Conservation (phyloP, 2,113 vertebrate species). For the Phoxinus phoxinus region DNA sequence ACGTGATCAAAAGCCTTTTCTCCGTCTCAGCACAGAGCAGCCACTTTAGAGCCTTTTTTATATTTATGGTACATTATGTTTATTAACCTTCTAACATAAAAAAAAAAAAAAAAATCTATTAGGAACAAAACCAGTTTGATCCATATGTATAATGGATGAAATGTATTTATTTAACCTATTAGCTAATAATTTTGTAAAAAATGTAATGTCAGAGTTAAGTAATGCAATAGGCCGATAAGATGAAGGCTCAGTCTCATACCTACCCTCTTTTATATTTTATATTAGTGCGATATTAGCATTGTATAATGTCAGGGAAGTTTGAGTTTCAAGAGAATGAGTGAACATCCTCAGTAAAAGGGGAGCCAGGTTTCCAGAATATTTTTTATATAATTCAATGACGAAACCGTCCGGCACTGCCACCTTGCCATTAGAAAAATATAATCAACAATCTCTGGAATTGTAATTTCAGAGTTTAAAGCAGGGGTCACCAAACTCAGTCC, state of each 20-base stretch:
- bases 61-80: no score
- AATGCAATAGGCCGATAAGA: slow-evolving; percentile 34
- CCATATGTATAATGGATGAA: neutral
- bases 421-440: slow-evolving; percentile 43
- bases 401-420: slow-evolving; percentile 25
- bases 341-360: no score
- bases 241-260: slow-evolving; percentile 28
- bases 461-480: slow-evolving; percentile 35
- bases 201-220: slow-evolving; percentile 1
- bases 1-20: no score
- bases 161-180: neutral
- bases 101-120: slow-evolving; percentile 7
- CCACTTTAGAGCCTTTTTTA: no score
- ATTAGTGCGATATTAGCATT: slow-evolving; percentile 23
- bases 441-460: slow-evolving; percentile 20
- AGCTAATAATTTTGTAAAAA: slow-evolving; percentile 27
- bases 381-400: no score
- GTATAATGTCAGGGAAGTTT: slow-evolving; percentile 19
- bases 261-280: slow-evolving; percentile 37
- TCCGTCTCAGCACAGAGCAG: no score
- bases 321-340: neutral
- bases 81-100: no score
- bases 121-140: neutral
- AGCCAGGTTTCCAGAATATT: no score
- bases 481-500: neutral